Base-by-base conservation (phyloP, 92 coral and sea anemone species). In the Pocillopora meandrina region DNA sequence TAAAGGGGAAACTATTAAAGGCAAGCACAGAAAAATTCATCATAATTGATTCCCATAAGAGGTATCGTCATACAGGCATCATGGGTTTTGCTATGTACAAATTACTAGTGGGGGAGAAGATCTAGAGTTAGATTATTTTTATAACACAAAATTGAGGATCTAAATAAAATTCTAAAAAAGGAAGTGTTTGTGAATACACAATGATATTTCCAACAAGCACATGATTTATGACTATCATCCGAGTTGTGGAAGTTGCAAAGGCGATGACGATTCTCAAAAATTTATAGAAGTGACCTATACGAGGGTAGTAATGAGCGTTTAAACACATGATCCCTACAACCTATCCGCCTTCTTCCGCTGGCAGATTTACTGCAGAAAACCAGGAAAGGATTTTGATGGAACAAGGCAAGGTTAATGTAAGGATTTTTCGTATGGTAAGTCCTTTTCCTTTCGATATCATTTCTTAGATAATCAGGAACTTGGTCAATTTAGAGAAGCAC, bases 181-280 rank as follows among this genome's bases (percentile, higher is more conserved):
- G 12, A 65, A 20, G 13, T 8, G 47, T 73, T 11, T 16, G 23
- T 55, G 19, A 47, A 26, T 21, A 36, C 31, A 10, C 11, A 56
- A 2, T 66, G 2, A 23, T 23, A 67, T 26, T 66, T 55, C 26
- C 42, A 47, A 68, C 21, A n/a, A 71, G 36, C 85, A 71, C 77
- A 71, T 81, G 85, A 81, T 81, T 36, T 20, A 71, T 35, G 17
- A 56, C 20, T 52, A 7, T 67, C 77, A 57, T 81, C 85, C 85
- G 77, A 77, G 71, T 72, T 70, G 10, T 70, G 52, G 52, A 42
- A 42, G 52, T 42, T 42, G 21, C 85, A 68, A 15, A 35, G 35
- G 76, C 77, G 19, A 58, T 81, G 77, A 81, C 70, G 77, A 81
- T 81, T 81, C 85, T 70, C 9, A 71, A 59, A 47, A 81, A 71